Conservation (phyloP, 2,888 invertebrate genomes). For the Erannis defoliaria region DNA sequence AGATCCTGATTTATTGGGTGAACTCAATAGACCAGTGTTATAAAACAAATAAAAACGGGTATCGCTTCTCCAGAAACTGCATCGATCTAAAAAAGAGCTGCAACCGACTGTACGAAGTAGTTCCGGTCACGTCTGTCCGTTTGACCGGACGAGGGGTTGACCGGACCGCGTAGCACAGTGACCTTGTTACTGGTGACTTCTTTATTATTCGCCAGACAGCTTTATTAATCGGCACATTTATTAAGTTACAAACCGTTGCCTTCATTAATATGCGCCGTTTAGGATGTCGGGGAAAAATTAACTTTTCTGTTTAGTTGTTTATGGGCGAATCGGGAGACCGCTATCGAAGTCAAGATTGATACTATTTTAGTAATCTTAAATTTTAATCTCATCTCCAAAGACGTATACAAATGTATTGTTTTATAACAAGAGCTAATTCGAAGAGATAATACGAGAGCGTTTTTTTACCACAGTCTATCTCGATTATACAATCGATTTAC, state of each 20-base stretch:
- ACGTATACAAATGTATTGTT: too few relatives aligned
- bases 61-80: background rate
- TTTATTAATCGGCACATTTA: constrained; percentile 25
- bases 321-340: background rate
- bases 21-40: too few relatives aligned
- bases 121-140: constrained; percentile 29
- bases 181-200: constrained; percentile 21
- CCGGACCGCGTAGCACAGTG: constrained; percentile 27
- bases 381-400: too few relatives aligned
- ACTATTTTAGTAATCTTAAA: too few relatives aligned
- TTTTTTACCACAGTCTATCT: too few relatives aligned
- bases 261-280: constrained; percentile 19
- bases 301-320: constrained; percentile 1
- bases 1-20: too few relatives aligned
- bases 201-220: constrained; percentile 16
- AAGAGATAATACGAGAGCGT: too few relatives aligned
- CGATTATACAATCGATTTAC: too few relatives aligned
- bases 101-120: background rate
- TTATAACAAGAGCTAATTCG: too few relatives aligned
- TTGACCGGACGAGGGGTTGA: constrained; percentile 22
- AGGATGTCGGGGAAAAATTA: background rate
- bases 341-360: too few relatives aligned
- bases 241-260: constrained; percentile 23
- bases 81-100: background rate
- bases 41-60: too few relatives aligned